Evolutionary conservation across 2,113 vertebrate genomes (phyloP), one percentile per base, ranked within the genome.

Genomic region (Phylloscopus trochilus): DNA sequence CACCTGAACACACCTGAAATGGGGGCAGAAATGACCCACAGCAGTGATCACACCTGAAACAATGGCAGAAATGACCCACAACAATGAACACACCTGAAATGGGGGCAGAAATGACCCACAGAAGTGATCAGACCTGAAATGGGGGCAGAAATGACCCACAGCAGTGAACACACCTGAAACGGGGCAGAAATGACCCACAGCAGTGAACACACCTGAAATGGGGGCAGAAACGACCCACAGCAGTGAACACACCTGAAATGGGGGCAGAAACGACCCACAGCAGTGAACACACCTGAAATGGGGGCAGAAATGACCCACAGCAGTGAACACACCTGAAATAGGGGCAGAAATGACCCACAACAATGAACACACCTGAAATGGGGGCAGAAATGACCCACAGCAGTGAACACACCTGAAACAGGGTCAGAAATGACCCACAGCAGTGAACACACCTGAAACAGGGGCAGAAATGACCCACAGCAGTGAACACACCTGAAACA

Each of bases 1-100:
- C n/a, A n/a, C n/a, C n/a, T 96, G 95, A 99, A 99, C 19, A 99
- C 98, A 97, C 99, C 99, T 99, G 83, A 10, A 30, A 7, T 3
- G 13, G 9, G 52, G 52, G 52, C 52, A 53, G 52, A 11, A 53
- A 53, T 53, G 16, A 30, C 14, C 28, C 28, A 52, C 26, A 52
- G 15, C 52, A 53, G 10, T 53, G 52, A 31, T 31, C 52, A 53
- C 28, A 55, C 11, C 30, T 55, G 30, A n/a, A n/a, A n/a, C n/a
- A n/a, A n/a, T n/a, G n/a, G n/a, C n/a, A n/a, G n/a, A n/a, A n/a
- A n/a, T n/a, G n/a, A 33, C 12, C 53, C 8, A 56, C 53, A 56
- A 31, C 2, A 21, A 12, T 56, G 30, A 56, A n/a, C n/a, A n/a
- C n/a, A n/a, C n/a, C n/a, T n/a, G n/a, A n/a, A n/a, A n/a, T n/a